Base-by-base conservation (phyloP, 2,797 vertebrate species). In the Hoplostethus mediterraneus region DNA sequence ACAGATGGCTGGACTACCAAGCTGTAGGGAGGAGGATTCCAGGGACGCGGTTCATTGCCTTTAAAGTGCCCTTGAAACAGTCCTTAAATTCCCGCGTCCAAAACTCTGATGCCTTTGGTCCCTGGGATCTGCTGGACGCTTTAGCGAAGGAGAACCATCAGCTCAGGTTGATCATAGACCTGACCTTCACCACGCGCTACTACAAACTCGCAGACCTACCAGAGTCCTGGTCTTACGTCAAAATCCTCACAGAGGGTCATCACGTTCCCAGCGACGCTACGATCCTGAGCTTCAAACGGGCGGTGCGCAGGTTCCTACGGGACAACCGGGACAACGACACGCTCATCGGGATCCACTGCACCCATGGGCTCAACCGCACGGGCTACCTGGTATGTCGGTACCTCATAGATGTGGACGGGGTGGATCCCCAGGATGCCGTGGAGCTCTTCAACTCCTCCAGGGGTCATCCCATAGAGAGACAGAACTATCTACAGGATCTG, bases 51-150 rank as follows among this genome's bases (percentile, higher is more conserved):
- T 98, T 99, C 87, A 90, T 99, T 12, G 93, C 97, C 64, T 99
- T 98, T 88, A 98, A 98, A 85, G 97, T 98, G 28, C 98, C 97
- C 2, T 93, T 99, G 60, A 95, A 92, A 63, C 86, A 94, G 97
- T 86, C 90, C 42, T 90, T 97, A 75, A 92, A 81, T 28, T 98
- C 3, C 55, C 56, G 0, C 33, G 73, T 0, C 33, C 33, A 4
- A 5, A 6, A 33, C 1, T 68, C 90, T 0, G 89, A 96, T 4
- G 90, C 80, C 0, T 99, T 99, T 31, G 96, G 96, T 0, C 95
- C 93, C 0, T 81, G 65, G 42, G 95, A 98, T 57, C 95, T 99
- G 30, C 38, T 96, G 33, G 91, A 88, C 53, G 67, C 89, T 73
- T 7, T 98, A 6, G 66, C 65, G 48, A 87, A 87, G 28, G 91